Conservation (phyloP, 2,888 invertebrate species). For the Xylophagus ater region DNA sequence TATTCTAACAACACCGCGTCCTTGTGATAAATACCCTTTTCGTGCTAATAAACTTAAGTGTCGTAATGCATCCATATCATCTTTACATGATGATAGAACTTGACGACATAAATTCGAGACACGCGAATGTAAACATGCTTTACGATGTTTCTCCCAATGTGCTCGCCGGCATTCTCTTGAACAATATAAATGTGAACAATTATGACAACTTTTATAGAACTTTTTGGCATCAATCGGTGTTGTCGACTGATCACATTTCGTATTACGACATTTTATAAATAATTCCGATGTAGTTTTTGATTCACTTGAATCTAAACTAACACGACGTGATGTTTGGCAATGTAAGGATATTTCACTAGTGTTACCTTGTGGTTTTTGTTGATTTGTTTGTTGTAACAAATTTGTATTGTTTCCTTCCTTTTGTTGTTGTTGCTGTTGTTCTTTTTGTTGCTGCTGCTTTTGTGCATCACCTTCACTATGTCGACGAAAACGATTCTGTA, state of each 20-base stretch:
- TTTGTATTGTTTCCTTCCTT: conserved; percentile 2
- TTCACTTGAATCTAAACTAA: conserved; percentile 49
- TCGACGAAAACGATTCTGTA: conserved; percentile 40
- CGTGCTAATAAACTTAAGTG: conserved; percentile 75
- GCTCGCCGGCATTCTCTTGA: conserved; percentile 79
- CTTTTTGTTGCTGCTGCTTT: conserved; percentile 27
- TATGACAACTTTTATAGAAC: conserved; percentile 84
- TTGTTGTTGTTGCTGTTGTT: conserved; percentile 19
- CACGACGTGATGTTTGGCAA: conserved; percentile 40
- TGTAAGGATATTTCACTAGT: conserved; percentile 13
- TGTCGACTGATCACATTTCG: conserved; percentile 65
- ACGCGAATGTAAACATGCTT: conserved; percentile 79
- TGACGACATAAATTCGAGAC: conserved; percentile 82
- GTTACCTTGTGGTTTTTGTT: not conserved
- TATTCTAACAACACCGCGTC: conserved; percentile 84
- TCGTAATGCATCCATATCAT: conserved; percentile 60
- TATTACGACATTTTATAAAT: conserved; percentile 64
- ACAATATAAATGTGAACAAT: conserved; percentile 91
- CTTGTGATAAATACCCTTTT: conserved; percentile 71
- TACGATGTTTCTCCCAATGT: conserved; percentile 90
- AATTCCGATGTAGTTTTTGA: conserved; percentile 35
- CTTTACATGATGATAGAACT: conserved; percentile 68
- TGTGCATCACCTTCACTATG: conserved; percentile 53
- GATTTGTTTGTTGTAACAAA: not conserved
- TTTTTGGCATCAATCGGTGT: conserved; percentile 65